Evolutionary conservation across 2,888 invertebrate species (phyloP), one percentile per base, ranked within the genome.

Genomic region (Drosophila peninsularis): DNA sequence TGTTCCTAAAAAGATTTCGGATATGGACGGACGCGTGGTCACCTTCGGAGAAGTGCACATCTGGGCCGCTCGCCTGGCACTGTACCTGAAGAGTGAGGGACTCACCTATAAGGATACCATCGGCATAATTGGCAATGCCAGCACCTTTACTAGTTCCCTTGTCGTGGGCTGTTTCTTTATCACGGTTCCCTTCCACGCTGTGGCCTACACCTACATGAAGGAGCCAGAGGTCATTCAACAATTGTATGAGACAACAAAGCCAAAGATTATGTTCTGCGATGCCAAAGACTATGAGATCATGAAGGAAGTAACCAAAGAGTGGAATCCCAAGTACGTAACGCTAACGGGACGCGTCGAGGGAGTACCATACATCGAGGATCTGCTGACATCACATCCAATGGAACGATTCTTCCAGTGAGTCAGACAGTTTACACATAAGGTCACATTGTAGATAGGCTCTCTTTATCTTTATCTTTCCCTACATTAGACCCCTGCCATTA

Each of bases 221-320:
- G 82, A 82, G 6, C 67, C 81, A 0, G 63, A 60, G 10, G 60
- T 77, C 1, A 47, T 82, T 7, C 68, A 42, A 78, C 78, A 55
- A 19, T 60, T 85, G 0, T 88, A 64, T 39, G 55, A 27, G 5
- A 56, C 63, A 6, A 84, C 88, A 13, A 82, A 79, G 56, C 90
- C 90, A 10, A 83, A 78, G 57, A 60, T 90, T 13, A 75, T 90
- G 56, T 89, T 90, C 50, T 88, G 89, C 50, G 88, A 89, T 63
- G 72, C 30, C 3, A 49, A 55, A 0, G 64, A 72, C 54, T 88
- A 82, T 56, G 72, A 72, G 44, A 61, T 55, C 19, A 78, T 88
- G 10, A 80, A 78, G 57, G 62, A 78, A n/a, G 63, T 76, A 2
- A 47, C 83, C 0, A 60, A 77, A 21, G 82, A 74, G 32, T 69